Base-by-base conservation (phyloP, 2,797 vertebrate species). In the Coracias cyanogaster region DNA sequence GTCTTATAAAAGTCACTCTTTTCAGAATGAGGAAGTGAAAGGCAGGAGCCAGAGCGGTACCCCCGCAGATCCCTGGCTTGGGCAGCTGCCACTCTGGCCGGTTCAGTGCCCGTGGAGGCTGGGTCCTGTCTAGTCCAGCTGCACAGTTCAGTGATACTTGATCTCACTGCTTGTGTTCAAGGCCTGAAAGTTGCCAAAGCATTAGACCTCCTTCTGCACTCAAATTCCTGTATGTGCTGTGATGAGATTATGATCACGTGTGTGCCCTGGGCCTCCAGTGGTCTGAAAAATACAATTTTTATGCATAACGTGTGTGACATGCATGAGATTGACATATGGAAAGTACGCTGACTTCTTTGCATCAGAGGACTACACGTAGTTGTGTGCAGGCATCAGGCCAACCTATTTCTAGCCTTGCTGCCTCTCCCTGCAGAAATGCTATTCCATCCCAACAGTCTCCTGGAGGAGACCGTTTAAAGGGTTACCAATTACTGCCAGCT, bases 41-140 rank as follows among this genome's bases (percentile, higher is more conserved):
- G 12, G 33, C 18, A 39, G 26, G 20, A 8, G 33, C 15, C 45
- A 67, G 35, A 41, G 11, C 2, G 5, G 25, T 35, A 3, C 6
- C 8, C 6, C 9, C 16, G 11, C 2, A 69, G 52, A 76, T 46
- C n/a, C 48, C 43, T 58, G 57, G 33, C 67, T 15, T 37, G 48
- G 24, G n/a, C 1, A 9, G 35, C 55, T 80, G 58, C 2, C 2
- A 20, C 67, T 19, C 71, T 17, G 60, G 37, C 33, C 45, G 41
- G 31, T 4, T 87, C 58, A 18, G 25, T 2, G 22, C 4, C 2
- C 10, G n/a, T 0, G 0, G 37, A 62, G 3, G 8, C 55, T 58
- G 81, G 4, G 12, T 43, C 39, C 65, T 29, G 19, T 8, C 29
- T 19, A 8, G 46, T 33, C 57, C 66, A 73, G 46, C 57, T 55